Conservation (phyloP, 2,888 invertebrate genomes). For the Cheilosia impressa region DNA sequence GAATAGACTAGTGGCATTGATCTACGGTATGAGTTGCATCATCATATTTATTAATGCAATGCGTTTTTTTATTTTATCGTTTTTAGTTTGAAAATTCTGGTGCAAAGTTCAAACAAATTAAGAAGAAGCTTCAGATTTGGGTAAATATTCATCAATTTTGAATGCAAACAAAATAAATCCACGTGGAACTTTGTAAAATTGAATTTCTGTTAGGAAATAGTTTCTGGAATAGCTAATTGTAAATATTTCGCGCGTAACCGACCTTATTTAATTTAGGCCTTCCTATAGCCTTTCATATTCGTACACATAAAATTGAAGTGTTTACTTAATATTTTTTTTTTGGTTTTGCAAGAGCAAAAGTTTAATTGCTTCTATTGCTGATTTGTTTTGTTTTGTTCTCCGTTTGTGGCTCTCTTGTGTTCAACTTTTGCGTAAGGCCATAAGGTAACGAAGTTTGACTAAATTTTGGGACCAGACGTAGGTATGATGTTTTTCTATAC, state of each 20-base stretch:
- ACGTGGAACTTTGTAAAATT: not conserved
- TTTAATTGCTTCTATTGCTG: too few relatives aligned
- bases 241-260: not conserved
- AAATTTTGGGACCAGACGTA: too few relatives aligned
- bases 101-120: not conserved
- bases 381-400: too few relatives aligned
- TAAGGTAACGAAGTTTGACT: too few relatives aligned
- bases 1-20: not conserved
- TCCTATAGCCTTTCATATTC: too few relatives aligned
- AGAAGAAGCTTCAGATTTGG: not conserved
- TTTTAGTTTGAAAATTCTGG: not conserved
- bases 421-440: too few relatives aligned
- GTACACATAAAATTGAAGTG: too few relatives aligned
- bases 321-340: too few relatives aligned
- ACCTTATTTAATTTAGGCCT: not conserved
- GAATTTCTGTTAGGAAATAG: not conserved
- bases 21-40: constrained; percentile 34
- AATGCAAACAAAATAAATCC: not conserved
- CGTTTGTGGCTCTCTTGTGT: too few relatives aligned
- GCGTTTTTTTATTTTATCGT: not conserved
- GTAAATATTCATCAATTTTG: not conserved
- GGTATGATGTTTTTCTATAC: too few relatives aligned
- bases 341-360: too few relatives aligned
- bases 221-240: not conserved
- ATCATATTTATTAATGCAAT: constrained; percentile 4